Conservation (phyloP, 2,797 vertebrate genomes). For the Fistularia tabacaria region DNA sequence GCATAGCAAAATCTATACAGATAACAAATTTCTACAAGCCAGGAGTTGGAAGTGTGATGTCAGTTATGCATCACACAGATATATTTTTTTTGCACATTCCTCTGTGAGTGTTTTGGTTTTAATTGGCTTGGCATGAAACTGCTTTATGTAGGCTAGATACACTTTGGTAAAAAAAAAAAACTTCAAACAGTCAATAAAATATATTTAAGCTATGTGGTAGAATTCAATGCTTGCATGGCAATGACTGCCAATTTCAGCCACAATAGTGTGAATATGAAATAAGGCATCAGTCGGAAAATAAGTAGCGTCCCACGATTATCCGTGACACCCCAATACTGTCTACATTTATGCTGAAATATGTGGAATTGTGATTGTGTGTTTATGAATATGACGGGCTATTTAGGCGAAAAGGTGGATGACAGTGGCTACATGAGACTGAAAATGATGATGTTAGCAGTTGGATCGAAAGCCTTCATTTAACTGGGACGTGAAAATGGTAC, state of each 20-base stretch:
- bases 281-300: neutral
- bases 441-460: conserved; percentile 32
- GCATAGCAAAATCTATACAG: no score
- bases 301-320: neutral
- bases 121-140: no score
- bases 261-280: neutral
- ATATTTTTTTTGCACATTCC: no score
- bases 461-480: conserved; percentile 48
- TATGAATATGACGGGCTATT: conserved; percentile 11
- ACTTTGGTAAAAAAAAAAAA: no score
- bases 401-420: conserved; percentile 7
- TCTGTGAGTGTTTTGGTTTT: no score
- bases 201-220: no score
- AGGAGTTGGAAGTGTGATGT: no score
- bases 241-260: neutral
- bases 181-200: no score
- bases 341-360: neutral
- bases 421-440: conserved; percentile 34
- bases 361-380: conserved; percentile 7
- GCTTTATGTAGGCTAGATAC: no score
- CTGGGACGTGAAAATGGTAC: conserved; percentile 40
- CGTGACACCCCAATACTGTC: neutral
- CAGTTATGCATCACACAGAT: no score
- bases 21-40: no score
- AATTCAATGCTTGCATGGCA: no score